These are phyloP conservation scores for Torymus auratus DNA, from an alignment of 2,888 invertebrate genomes.

Conservation along the genomic window DNA sequence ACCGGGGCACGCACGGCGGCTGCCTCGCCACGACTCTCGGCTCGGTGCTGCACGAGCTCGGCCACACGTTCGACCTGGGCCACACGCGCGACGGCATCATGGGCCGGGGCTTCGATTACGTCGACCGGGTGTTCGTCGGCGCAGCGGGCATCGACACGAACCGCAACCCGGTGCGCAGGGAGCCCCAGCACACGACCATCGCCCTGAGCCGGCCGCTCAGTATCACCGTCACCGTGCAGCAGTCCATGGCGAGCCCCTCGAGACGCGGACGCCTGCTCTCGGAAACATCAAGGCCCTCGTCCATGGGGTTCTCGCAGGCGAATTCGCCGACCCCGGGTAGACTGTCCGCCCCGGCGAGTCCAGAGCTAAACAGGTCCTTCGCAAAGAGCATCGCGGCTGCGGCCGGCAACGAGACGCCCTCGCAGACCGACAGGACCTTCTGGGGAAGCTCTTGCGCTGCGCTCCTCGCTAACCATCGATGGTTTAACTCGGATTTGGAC, in stretches of 20 bases:
- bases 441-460: slow-evolving; percentile 74
- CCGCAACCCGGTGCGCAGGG: slow-evolving; percentile 79
- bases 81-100: slow-evolving; percentile 95
- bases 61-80: slow-evolving; percentile 95
- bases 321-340: slow-evolving; percentile 71
- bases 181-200: slow-evolving; percentile 81
- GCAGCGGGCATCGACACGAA: slow-evolving; percentile 80
- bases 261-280: slow-evolving; percentile 77
- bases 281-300: slow-evolving; percentile 78
- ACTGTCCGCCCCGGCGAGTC: slow-evolving; percentile 74
- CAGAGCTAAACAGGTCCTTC: slow-evolving; percentile 73
- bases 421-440: slow-evolving; percentile 70
- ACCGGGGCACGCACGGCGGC: slow-evolving; percentile 90
- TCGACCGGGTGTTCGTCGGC: slow-evolving; percentile 86
- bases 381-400: slow-evolving; percentile 64
- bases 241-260: slow-evolving; percentile 72
- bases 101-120: slow-evolving; percentile 92
- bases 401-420: slow-evolving; percentile 47
- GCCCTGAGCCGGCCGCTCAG: slow-evolving; percentile 81
- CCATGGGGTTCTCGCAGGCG: neutral
- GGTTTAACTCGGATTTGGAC: slow-evolving; percentile 76
- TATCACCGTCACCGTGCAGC: slow-evolving; percentile 82
- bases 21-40: slow-evolving; percentile 95
- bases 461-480: slow-evolving; percentile 76
- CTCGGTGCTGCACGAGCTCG: slow-evolving; percentile 94